Evolutionary conservation across 1,140 invertebrate genomes (phyloP).

Genomic region (Leptopilina boulardi): DNA sequence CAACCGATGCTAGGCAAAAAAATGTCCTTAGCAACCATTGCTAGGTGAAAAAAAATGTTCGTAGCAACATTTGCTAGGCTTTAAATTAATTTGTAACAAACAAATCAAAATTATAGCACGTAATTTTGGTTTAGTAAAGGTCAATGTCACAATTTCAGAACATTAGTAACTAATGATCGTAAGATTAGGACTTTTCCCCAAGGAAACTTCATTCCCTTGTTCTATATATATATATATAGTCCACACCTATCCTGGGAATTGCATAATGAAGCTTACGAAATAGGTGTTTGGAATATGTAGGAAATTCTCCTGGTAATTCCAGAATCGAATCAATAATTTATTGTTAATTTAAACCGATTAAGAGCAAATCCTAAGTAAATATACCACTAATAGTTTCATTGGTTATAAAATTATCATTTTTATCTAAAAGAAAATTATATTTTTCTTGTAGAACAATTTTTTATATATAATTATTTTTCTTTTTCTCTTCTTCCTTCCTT

Average conservation of each 20-base stretch:
- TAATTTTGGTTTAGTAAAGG: no score
- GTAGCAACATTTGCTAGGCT: no score
- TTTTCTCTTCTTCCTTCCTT: no score
- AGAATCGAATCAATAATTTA: constrained; percentile 5
- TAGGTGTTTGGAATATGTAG: constrained; percentile 23
- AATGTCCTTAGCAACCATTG: no score
- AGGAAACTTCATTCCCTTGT: background rate
- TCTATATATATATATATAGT: background rate
- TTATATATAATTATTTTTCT: no score
- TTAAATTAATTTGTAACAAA: no score
- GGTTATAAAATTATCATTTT: no score
- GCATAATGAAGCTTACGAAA: constrained; percentile 27
- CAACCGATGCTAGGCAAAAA: no score
- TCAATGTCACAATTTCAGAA: background rate
- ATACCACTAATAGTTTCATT: background rate
- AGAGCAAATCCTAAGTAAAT: background rate
- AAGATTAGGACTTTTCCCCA: background rate
- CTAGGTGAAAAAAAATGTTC: no score
- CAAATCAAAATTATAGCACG: no score
- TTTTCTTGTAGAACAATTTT: no score
- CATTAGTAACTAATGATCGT: background rate
- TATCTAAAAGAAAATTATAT: no score
- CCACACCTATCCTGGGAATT: background rate
- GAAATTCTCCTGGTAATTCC: background rate
- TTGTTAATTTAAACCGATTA: constrained; percentile 13